phyloP scores from a whole-genome alignment of 1,140 invertebrate genomes.

The Aphidius ervi region DNA sequence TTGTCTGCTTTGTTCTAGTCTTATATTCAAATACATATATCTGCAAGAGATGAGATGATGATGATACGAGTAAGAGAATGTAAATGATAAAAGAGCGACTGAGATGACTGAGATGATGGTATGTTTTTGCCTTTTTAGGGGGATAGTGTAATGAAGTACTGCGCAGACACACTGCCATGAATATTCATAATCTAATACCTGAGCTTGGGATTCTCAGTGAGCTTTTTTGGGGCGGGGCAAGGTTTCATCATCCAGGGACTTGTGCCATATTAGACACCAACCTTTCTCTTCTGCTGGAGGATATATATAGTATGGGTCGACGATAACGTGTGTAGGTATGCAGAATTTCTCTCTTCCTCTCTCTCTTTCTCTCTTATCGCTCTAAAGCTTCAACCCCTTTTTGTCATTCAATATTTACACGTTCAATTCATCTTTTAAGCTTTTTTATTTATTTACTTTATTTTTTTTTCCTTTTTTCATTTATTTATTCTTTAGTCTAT shows the following conservation, averaged over 20 bases:
- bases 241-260: constrained; percentile 50
- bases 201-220: constrained; percentile 32
- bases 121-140: constrained; percentile 29
- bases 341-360: too few relatives aligned
- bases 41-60: constrained; percentile 25
- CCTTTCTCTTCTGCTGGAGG: not conserved
- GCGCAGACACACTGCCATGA: constrained; percentile 52
- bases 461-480: too few relatives aligned
- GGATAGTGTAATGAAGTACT: constrained; percentile 51
- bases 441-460: too few relatives aligned
- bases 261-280: constrained; percentile 50
- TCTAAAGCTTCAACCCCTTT: too few relatives aligned
- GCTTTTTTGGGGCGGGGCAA: constrained; percentile 48
- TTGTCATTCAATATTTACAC: too few relatives aligned
- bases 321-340: too few relatives aligned
- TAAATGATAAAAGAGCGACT: constrained; percentile 22
- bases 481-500: too few relatives aligned
- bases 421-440: too few relatives aligned
- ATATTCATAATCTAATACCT: constrained; percentile 57
- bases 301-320: too few relatives aligned
- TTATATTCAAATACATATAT: too few relatives aligned
- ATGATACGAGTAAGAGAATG: constrained; percentile 20
- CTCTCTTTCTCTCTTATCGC: too few relatives aligned
- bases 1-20: too few relatives aligned
- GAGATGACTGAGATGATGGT: constrained; percentile 18